Evolutionary conservation across 2,888 invertebrate species (phyloP).

Genomic region (Microdon myrmicae): DNA sequence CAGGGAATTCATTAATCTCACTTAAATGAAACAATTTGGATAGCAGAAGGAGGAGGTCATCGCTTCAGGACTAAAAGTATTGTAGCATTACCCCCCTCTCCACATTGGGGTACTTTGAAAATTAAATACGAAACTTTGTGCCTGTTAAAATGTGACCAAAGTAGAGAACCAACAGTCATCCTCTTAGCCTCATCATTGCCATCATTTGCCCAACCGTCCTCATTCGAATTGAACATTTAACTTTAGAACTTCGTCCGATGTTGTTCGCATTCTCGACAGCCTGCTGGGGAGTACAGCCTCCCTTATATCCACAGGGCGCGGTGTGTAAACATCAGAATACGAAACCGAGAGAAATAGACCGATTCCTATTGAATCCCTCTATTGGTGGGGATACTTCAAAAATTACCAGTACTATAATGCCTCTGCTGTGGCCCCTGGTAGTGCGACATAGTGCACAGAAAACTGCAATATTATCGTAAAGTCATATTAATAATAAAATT

Average conservation of each 20-base stretch:
- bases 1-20: constrained; percentile 40
- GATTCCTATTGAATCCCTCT: no score
- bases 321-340: no score
- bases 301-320: constrained; percentile 28
- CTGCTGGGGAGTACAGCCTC: constrained; percentile 2
- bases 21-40: constrained; percentile 3
- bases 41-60: neutral
- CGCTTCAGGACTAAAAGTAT: neutral
- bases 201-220: constrained; percentile 17
- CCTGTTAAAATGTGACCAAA: constrained; percentile 41
- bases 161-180: neutral
- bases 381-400: no score
- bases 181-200: neutral
- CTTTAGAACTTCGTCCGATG: constrained; percentile 41
- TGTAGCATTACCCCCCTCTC: constrained; percentile 1
- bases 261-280: constrained; percentile 2
- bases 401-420: neutral
- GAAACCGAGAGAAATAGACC: no score
- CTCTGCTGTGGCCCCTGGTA: neutral
- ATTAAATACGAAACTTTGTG: constrained; percentile 44
- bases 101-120: constrained; percentile 14
- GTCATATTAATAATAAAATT: constrained; percentile 49
- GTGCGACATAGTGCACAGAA: constrained; percentile 13
- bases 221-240: constrained; percentile 41
- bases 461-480: constrained; percentile 46